A percentile compares a stretch with the other conserved stretches of the same genome.
phyloP scores from a whole-genome alignment of 2,888 invertebrate species.

The Conops quadrifasciatus region DNA sequence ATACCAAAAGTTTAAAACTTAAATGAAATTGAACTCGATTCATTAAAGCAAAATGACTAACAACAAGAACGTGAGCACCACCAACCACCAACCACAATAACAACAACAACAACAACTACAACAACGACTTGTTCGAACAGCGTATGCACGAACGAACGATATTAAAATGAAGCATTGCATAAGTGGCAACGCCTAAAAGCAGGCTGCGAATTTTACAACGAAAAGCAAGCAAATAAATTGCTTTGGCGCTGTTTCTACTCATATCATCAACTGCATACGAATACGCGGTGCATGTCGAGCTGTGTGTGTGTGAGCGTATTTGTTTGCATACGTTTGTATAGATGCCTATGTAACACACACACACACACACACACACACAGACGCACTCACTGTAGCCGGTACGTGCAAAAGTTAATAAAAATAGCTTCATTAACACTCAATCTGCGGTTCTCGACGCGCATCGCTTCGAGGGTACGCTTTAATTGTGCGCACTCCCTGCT shows the following conservation, averaged over 20 bases:
- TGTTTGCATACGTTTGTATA: too few relatives aligned
- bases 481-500: constrained; percentile 30
- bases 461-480: constrained; percentile 32
- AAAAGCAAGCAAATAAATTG: constrained; percentile 19
- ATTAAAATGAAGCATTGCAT: not conserved
- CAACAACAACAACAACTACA: not conserved
- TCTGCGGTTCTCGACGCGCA: constrained; percentile 40
- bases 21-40: too few relatives aligned
- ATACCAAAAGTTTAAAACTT: too few relatives aligned
- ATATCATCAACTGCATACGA: too few relatives aligned
- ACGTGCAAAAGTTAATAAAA: constrained; percentile 42
- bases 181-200: constrained; percentile 21
- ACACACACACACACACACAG: constrained; percentile 15
- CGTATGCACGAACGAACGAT: not conserved
- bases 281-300: too few relatives aligned
- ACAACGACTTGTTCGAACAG: not conserved
- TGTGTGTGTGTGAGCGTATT: too few relatives aligned
- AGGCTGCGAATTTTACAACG: constrained; percentile 17
- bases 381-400: constrained; percentile 18
- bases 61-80: not conserved
- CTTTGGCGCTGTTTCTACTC: constrained; percentile 18
- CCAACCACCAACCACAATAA: not conserved
- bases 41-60: too few relatives aligned
- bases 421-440: constrained; percentile 44
- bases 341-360: too few relatives aligned